Evolutionary conservation across 2,113 vertebrate genomes (phyloP).

Genomic region (Corythaeola cristata): DNA sequence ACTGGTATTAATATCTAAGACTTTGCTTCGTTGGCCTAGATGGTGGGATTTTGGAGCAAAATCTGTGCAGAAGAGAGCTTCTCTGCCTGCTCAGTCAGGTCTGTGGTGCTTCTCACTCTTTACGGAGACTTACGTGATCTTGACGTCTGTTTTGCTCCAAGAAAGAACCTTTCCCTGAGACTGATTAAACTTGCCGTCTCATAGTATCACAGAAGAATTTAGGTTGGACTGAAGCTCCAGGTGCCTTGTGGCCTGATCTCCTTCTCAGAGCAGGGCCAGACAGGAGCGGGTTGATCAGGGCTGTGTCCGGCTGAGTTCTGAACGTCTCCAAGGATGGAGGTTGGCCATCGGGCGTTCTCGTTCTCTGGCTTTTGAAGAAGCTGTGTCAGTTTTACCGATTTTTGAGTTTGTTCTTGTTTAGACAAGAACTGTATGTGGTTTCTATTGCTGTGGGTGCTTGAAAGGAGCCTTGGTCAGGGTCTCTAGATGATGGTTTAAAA

Average conservation of each 20-base stretch:
- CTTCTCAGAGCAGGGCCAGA: background rate
- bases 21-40: rapidly evolving
- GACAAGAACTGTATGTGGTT: background rate
- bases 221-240: background rate
- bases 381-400: background rate
- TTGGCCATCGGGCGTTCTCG: rapidly evolving
- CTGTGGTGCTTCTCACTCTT: rapidly evolving
- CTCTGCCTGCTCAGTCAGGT: background rate
- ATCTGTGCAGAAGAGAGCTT: rapidly evolving
- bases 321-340: background rate
- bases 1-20: rapidly evolving
- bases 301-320: background rate
- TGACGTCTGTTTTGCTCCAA: background rate
- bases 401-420: background rate
- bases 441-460: background rate
- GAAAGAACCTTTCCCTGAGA: background rate
- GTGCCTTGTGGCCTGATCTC: background rate
- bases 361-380: background rate
- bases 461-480: background rate
- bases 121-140: rapidly evolving
- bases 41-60: background rate
- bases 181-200: background rate
- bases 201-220: background rate
- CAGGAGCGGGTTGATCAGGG: background rate
- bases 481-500: background rate